These are phyloP conservation scores for Gortyna flavago DNA, from an alignment of 2,888 invertebrate species.

Conservation along the genomic window DNA sequence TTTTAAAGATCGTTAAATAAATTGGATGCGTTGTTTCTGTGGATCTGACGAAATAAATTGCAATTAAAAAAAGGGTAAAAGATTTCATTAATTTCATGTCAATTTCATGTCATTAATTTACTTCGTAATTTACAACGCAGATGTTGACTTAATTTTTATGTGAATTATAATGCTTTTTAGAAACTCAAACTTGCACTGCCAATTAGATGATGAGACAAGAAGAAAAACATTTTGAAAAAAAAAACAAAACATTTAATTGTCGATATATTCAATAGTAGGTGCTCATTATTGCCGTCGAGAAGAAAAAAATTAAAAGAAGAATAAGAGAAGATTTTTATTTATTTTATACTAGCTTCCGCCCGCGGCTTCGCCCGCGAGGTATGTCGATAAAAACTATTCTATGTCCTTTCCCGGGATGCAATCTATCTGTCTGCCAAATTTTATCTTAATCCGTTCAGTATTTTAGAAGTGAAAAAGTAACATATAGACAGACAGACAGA, in stretches of 20 bases:
- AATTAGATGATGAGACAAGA: not conserved
- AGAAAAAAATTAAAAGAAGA: not conserved
- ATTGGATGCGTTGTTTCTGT: slow-evolving; percentile 24
- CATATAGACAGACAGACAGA: no score
- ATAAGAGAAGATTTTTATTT: not conserved
- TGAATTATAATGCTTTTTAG: not conserved
- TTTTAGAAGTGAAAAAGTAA: no score
- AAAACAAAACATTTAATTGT: not conserved
- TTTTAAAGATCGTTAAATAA: slow-evolving; percentile 28
- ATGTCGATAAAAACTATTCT: no score
- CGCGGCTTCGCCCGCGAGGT: no score
- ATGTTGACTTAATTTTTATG: not conserved
- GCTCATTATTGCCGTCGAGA: not conserved
- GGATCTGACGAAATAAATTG: not conserved
- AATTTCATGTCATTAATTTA: not conserved
- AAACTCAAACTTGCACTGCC: not conserved
- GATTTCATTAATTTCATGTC: not conserved
- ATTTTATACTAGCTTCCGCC: no score
- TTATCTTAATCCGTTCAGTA: no score
- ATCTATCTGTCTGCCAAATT: no score
- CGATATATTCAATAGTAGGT: not conserved
- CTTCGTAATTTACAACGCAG: not conserved
- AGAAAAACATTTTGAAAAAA: not conserved
- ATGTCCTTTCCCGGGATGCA: no score
- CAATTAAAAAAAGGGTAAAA: not conserved